phyloP scores from a whole-genome alignment of 2,113 vertebrate genomes.

The Beaufortia kweichowensis region DNA sequence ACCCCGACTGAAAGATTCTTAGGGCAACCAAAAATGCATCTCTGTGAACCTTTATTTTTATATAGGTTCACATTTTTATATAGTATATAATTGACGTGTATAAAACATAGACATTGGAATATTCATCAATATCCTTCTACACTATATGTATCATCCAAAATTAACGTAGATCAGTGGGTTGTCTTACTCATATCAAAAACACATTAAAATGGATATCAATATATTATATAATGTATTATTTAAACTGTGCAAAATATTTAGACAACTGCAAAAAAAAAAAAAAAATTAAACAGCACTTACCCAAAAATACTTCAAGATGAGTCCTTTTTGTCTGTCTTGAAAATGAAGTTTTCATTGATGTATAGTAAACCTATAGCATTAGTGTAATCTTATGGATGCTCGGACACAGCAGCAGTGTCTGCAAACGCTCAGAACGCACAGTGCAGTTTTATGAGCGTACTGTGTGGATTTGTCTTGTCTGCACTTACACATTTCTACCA shows the following conservation, averaged over 20 bases:
- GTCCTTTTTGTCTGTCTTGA: slow-evolving; percentile 1
- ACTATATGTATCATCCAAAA: too few relatives aligned
- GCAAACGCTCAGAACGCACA: background rate
- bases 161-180: background rate
- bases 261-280: background rate
- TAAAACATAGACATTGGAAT: too few relatives aligned
- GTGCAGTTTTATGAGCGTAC: slow-evolving; percentile 29
- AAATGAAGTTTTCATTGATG: background rate
- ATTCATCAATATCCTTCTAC: too few relatives aligned
- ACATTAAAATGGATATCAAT: background rate
- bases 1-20: too few relatives aligned
- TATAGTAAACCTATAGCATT: background rate
- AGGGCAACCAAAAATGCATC: too few relatives aligned
- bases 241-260: background rate
- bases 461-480: slow-evolving; percentile 1
- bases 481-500: slow-evolving; percentile 43
- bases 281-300: slow-evolving; percentile 18
- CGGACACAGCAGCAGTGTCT: slow-evolving; percentile 7
- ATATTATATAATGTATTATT: background rate
- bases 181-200: background rate
- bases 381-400: background rate
- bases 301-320: background rate
- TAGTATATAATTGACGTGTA: too few relatives aligned
- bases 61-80: too few relatives aligned
- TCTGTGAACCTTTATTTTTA: too few relatives aligned